phyloP scores from a whole-genome alignment of 2,888 invertebrate species.

The Terebella lapidaria region DNA sequence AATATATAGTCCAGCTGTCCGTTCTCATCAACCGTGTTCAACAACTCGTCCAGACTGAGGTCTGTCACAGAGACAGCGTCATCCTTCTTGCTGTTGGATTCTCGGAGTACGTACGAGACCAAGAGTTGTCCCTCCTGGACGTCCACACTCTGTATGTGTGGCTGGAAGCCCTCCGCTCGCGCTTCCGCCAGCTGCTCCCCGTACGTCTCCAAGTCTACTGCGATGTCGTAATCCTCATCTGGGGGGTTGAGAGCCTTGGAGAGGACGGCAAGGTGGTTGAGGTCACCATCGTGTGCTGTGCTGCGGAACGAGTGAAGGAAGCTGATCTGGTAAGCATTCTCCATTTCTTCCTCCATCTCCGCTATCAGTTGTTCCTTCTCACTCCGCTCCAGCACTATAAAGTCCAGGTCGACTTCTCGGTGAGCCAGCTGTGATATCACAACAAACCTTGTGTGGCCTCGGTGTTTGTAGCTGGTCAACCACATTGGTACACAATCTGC shows the following conservation, averaged over 20 bases:
- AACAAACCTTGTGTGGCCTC: slow-evolving; percentile 31
- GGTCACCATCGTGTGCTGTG: slow-evolving; percentile 29
- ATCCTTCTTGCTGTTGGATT: not conserved
- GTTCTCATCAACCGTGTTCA: slow-evolving; percentile 28
- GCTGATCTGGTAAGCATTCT: slow-evolving; percentile 36
- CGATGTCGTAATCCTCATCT: slow-evolving; percentile 8
- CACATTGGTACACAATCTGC: slow-evolving; percentile 35
- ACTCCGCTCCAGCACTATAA: not conserved
- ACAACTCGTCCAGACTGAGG: slow-evolving; percentile 28
- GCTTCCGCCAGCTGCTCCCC: not conserved
- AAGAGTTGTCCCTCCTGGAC: slow-evolving; percentile 28
- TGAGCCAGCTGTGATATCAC: slow-evolving; percentile 27
- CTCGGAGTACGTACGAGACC: slow-evolving; percentile 2
- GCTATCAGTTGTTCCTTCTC: not conserved
- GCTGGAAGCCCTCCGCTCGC: slow-evolving; percentile 1
- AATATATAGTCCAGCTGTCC: slow-evolving; percentile 29
- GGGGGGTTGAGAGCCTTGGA: slow-evolving; percentile 29
- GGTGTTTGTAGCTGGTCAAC: slow-evolving; percentile 35
- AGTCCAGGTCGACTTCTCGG: slow-evolving; percentile 3
- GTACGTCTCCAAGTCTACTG: not conserved
- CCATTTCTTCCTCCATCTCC: slow-evolving; percentile 2
- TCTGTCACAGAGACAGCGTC: slow-evolving; percentile 15
- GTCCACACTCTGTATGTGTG: slow-evolving; percentile 14
- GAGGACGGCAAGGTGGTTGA: slow-evolving; percentile 36
- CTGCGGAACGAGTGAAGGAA: slow-evolving; percentile 41